Conservation (phyloP, 2,797 vertebrate species). For the Labroides dimidiatus region DNA sequence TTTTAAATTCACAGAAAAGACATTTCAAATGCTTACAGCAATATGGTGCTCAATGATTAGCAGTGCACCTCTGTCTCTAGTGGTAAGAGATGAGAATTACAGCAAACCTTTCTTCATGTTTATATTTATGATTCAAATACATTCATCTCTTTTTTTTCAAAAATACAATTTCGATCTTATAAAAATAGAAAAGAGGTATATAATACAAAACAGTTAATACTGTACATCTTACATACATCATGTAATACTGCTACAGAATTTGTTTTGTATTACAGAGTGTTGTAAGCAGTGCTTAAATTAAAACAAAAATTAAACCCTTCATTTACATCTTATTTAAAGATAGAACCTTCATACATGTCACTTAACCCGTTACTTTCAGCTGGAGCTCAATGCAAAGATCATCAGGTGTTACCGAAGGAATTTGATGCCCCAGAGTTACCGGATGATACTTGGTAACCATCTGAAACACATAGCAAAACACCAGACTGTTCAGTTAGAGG, state of each 20-base stretch:
- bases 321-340: too few species aligned
- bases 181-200: too few species aligned
- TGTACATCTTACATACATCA: neutral
- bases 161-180: too few species aligned
- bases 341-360: too few species aligned
- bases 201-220: neutral
- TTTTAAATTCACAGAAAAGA: neutral
- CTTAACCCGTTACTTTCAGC: too few species aligned
- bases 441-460: slow-evolving; percentile 52
- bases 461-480: slow-evolving; percentile 40
- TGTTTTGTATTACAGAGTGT: neutral
- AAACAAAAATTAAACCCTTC: too few species aligned
- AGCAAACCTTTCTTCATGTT: neutral
- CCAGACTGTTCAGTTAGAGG: too few species aligned
- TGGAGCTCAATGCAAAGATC: neutral
- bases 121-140: neutral
- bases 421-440: slow-evolving; percentile 1
- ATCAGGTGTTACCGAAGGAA: slow-evolving; percentile 31
- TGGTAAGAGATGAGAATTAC: neutral
- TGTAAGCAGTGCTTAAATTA: neutral
- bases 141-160: neutral
- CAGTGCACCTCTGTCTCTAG: neutral
- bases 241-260: neutral
- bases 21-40: neutral
- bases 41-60: too few species aligned